These are phyloP conservation scores for Thereva unica DNA, from an alignment of 2,888 invertebrate genomes.

Conservation along the genomic window DNA sequence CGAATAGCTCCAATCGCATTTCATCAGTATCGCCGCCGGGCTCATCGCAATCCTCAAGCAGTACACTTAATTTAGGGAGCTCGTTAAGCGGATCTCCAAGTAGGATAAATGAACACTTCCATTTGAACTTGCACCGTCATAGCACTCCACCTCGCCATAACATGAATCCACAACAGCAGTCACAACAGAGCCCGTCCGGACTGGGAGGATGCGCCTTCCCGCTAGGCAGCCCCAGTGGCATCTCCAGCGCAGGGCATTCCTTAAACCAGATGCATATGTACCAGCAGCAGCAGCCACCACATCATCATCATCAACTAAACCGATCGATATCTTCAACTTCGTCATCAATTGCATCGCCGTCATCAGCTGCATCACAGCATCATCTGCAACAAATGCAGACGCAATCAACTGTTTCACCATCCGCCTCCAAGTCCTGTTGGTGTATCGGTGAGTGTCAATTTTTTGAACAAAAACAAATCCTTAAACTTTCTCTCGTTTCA, in stretches of 20 bases:
- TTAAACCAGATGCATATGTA: conserved; percentile 44
- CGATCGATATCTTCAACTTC: conserved; percentile 49
- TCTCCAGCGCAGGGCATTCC: conserved; percentile 22
- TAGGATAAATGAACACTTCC: conserved; percentile 36
- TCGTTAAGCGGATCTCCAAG: conserved; percentile 34
- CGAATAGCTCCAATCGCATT: conserved; percentile 39
- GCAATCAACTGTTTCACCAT: conserved; percentile 47
- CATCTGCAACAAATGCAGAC: conserved; percentile 32
- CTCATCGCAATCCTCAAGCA: conserved; percentile 38
- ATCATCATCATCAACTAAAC: conserved; percentile 44
- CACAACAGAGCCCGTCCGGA: conserved; percentile 7
- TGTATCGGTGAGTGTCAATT: conserved; percentile 57
- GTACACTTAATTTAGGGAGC: conserved; percentile 39
- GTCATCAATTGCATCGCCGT: conserved; percentile 45
- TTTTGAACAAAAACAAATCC: background rate
- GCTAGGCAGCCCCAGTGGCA: background rate
- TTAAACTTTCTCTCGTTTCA: too few species aligned
- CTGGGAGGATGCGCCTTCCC: conserved; percentile 15
- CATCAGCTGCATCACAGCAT: conserved; percentile 42
- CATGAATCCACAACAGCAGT: conserved; percentile 27
- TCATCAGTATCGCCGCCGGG: conserved; percentile 38
- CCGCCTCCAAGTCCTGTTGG: conserved; percentile 53
- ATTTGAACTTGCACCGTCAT: conserved; percentile 24
- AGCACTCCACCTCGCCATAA: conserved; percentile 22
- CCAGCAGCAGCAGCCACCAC: conserved; percentile 44